A percentile compares a stretch with the other conserved stretches of the same genome.
Conservation (phyloP, 2,888 invertebrate species). For the Clivina fossor region DNA sequence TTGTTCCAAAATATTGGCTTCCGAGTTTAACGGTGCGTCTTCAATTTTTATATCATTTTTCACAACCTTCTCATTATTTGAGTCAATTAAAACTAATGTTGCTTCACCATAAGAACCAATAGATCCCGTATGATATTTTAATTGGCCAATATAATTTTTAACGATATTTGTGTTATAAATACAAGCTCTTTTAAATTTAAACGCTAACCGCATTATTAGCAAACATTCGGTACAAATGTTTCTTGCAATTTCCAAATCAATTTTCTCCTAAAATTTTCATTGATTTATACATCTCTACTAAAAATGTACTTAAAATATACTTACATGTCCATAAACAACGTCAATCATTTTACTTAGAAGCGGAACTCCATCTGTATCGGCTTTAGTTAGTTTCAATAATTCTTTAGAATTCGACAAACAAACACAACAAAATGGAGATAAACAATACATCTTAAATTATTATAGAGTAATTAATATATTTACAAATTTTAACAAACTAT, state of each 20-base stretch:
- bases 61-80: too few species aligned
- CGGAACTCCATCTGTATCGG: background rate
- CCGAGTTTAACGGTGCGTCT: too few species aligned
- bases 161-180: background rate
- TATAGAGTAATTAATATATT: too few species aligned
- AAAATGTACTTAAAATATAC: background rate
- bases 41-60: too few species aligned
- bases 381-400: background rate
- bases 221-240: background rate
- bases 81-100: too few species aligned
- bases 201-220: background rate
- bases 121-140: conserved; percentile 1
- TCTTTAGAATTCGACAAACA: background rate
- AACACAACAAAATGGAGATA: conserved; percentile 1
- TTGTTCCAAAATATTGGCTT: too few species aligned
- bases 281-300: background rate
- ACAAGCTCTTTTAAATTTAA: conserved; percentile 4
- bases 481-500: too few species aligned
- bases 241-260: background rate
- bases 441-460: conserved; percentile 3
- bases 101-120: too few species aligned
- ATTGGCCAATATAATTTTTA: background rate
- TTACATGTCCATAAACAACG: background rate
- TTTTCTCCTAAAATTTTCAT: background rate
- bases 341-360: background rate